phyloP scores from a whole-genome alignment of 1,140 invertebrate species.

The Coelopa frigida region DNA sequence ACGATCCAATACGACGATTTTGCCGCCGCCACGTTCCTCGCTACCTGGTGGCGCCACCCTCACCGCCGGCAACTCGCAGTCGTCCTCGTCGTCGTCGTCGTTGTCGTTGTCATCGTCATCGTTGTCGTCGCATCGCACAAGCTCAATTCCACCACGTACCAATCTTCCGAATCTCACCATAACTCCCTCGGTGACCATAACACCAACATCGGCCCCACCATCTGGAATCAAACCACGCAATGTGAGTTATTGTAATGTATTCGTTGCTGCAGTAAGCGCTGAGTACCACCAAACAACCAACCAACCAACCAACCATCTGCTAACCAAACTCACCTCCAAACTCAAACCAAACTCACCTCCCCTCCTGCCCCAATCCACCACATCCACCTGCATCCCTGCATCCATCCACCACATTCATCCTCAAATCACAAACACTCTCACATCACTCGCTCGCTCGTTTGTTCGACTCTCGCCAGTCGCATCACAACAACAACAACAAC shows the following conservation, averaged over 20 bases:
- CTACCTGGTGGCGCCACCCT: constrained; percentile 52
- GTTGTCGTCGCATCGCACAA: constrained; percentile 30
- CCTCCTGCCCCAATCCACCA: constrained; percentile 14
- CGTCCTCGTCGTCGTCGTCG: constrained; percentile 30
- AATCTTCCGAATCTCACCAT: constrained; percentile 51
- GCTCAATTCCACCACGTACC: constrained; percentile 33
- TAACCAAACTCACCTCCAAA: constrained; percentile 1
- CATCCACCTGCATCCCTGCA: neutral
- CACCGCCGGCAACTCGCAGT: constrained; percentile 46
- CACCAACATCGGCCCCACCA: constrained; percentile 58
- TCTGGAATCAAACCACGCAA: constrained; percentile 50
- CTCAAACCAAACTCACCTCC: constrained; percentile 4
- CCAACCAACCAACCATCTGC: neutral
- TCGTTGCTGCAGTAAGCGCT: constrained; percentile 45
- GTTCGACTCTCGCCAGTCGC: too few species aligned
- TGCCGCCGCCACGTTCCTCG: constrained; percentile 41
- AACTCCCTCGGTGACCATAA: constrained; percentile 60
- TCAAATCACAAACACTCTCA: constrained; percentile 3
- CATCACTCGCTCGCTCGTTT: neutral
- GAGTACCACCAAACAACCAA: constrained; percentile 20
- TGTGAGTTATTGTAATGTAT: constrained; percentile 46
- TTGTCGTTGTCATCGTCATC: constrained; percentile 28
- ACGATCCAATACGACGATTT: constrained; percentile 22
- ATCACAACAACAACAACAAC: too few species aligned
- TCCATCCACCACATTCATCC: constrained; percentile 6